Evolutionary conservation across 2,113 vertebrate species (phyloP).

Genomic region (Stomatorhinus ivindoensis): DNA sequence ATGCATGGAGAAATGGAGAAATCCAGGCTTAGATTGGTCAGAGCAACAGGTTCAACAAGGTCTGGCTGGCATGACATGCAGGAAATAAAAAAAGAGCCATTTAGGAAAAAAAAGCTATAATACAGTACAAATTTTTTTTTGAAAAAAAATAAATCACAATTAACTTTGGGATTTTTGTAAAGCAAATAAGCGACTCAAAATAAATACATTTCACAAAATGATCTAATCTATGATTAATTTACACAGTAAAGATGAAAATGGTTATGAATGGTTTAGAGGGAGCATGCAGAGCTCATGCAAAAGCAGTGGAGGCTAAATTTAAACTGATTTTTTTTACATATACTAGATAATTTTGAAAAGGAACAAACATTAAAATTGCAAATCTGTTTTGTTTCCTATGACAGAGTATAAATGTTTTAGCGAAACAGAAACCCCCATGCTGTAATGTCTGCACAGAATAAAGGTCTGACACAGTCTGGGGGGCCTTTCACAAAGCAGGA

Average conservation of each 20-base stretch:
- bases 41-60: neutral
- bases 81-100: neutral
- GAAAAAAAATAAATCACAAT: no score
- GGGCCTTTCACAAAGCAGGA: no score
- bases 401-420: neutral
- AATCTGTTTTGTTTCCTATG: neutral
- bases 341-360: no score
- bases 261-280: neutral
- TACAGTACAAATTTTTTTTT: no score
- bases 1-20: neutral
- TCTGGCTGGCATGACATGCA: neutral
- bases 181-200: neutral
- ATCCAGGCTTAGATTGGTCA: neutral
- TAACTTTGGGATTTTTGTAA: neutral
- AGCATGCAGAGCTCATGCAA: neutral
- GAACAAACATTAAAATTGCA: neutral
- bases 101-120: neutral
- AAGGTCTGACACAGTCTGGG: neutral
- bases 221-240: neutral
- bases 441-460: neutral
- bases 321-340: no score
- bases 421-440: neutral
- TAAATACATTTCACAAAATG: neutral
- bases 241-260: neutral
- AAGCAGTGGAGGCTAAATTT: neutral